Percentiles rank a stretch among this genome's conserved stretches.
These are phyloP conservation scores for Portunus trituberculatus DNA, from an alignment of 1,140 invertebrate genomes.

Conservation along the genomic window DNA sequence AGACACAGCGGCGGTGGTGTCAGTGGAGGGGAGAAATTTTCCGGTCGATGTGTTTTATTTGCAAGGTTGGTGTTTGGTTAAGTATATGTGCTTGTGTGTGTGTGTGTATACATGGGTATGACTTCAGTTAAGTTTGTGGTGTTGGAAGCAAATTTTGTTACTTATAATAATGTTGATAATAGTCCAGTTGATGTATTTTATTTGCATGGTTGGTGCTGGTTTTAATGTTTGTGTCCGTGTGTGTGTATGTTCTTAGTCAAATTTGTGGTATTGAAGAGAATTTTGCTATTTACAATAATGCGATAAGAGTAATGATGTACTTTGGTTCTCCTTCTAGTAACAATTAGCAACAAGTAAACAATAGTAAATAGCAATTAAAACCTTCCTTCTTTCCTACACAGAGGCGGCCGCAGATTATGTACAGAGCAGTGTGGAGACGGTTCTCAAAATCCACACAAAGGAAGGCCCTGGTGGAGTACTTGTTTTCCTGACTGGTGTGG, in stretches of 20 bases:
- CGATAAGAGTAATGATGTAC: background rate
- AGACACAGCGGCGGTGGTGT: slow-evolving; percentile 88
- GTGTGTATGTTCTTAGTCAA: background rate
- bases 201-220: slow-evolving; percentile 42
- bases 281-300: background rate
- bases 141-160: background rate
- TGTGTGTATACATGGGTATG: no score
- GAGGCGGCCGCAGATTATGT: slow-evolving; percentile 95
- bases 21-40: slow-evolving; percentile 93
- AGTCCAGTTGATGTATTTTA: slow-evolving; percentile 80
- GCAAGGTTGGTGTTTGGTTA: slow-evolving; percentile 37
- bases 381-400: slow-evolving; percentile 79
- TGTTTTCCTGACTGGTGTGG: slow-evolving; percentile 96
- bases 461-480: slow-evolving; percentile 93
- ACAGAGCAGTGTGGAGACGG: slow-evolving; percentile 91
- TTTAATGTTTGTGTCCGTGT: no score
- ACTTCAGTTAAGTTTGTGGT: background rate
- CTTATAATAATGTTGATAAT: background rate
- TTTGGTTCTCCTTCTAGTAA: background rate
- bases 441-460: slow-evolving; percentile 92
- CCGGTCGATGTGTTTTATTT: slow-evolving; percentile 93
- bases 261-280: background rate
- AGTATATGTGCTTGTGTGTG: no score
- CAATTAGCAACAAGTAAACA: no score
- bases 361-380: no score